phyloP scores from a whole-genome alignment of 2,888 invertebrate species.

The Nemotelus pantherinus region DNA sequence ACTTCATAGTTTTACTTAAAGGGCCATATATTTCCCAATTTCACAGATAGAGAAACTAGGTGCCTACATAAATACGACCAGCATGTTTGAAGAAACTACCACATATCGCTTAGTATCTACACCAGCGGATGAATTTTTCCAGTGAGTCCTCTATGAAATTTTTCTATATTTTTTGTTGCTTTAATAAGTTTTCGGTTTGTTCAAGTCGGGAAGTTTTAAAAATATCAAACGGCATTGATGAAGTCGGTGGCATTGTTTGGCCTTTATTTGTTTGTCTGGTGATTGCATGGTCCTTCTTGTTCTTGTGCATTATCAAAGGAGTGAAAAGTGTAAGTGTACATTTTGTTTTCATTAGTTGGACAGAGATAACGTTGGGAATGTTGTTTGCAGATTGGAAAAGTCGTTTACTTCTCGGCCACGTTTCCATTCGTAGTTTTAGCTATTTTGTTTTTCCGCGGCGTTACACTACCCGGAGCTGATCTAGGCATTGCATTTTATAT shows the following conservation, averaged over 20 bases:
- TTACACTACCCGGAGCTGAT: slow-evolving; percentile 82
- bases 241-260: slow-evolving; percentile 83
- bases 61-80: background rate
- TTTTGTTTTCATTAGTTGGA: background rate
- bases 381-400: slow-evolving; percentile 61
- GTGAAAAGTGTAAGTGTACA: slow-evolving; percentile 72
- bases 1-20: slow-evolving; percentile 7
- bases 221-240: slow-evolving; percentile 77
- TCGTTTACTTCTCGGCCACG: slow-evolving; percentile 86
- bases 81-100: slow-evolving; percentile 45
- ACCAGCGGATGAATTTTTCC: slow-evolving; percentile 85
- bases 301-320: slow-evolving; percentile 86
- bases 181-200: slow-evolving; percentile 51
- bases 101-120: slow-evolving; percentile 65
- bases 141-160: slow-evolving; percentile 67
- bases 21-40: background rate
- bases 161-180: background rate
- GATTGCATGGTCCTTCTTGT: slow-evolving; percentile 82
- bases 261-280: slow-evolving; percentile 79
- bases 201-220: slow-evolving; percentile 80
- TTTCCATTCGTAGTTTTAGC: slow-evolving; percentile 82
- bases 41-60: slow-evolving; percentile 13
- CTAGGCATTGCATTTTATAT: slow-evolving; percentile 81
- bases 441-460: slow-evolving; percentile 77
- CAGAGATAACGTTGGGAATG: too few species aligned